These are phyloP conservation scores for Lathronympha strigana DNA, from an alignment of 2,888 invertebrate genomes.

Conservation along the genomic window DNA sequence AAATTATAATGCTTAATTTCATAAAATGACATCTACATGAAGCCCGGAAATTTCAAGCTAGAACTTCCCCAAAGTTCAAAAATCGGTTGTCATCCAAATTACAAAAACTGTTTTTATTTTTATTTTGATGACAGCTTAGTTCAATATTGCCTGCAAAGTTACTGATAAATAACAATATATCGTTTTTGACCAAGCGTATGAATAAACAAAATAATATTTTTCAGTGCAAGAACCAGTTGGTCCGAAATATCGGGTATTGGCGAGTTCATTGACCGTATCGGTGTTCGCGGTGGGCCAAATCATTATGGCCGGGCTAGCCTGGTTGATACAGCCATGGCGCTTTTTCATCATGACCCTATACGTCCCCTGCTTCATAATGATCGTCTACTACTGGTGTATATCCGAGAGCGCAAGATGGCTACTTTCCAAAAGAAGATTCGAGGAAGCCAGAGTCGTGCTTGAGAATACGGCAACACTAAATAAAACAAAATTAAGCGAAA, in stretches of 20 bases:
- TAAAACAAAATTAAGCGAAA: conserved; percentile 81
- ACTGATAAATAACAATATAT: too few relatives aligned
- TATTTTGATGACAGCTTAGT: too few relatives aligned
- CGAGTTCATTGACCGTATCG: conserved; percentile 86
- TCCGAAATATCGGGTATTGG: conserved; percentile 88
- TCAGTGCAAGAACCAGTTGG: conserved; percentile 90
- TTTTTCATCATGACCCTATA: conserved; percentile 86
- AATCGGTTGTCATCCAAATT: too few relatives aligned
- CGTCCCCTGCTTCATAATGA: conserved; percentile 86
- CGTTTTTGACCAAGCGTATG: too few relatives aligned
- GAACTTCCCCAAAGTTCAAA: too few relatives aligned
- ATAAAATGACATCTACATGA: too few relatives aligned
- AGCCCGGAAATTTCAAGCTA: too few relatives aligned
- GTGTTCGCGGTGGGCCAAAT: conserved; percentile 90
- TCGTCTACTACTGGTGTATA: conserved; percentile 86
- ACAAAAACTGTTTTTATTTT: too few relatives aligned
- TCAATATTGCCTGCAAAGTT: too few relatives aligned
- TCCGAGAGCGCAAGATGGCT: conserved; percentile 91
- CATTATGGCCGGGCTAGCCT: conserved; percentile 86
- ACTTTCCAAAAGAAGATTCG: conserved; percentile 85
- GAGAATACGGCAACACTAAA: conserved; percentile 86
- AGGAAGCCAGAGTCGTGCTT: conserved; percentile 85
- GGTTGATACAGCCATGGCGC: conserved; percentile 88
- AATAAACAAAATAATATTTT: too few relatives aligned
- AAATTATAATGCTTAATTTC: too few relatives aligned